Conservation (phyloP, 2,797 vertebrate genomes). For the Arvicola amphibius region DNA sequence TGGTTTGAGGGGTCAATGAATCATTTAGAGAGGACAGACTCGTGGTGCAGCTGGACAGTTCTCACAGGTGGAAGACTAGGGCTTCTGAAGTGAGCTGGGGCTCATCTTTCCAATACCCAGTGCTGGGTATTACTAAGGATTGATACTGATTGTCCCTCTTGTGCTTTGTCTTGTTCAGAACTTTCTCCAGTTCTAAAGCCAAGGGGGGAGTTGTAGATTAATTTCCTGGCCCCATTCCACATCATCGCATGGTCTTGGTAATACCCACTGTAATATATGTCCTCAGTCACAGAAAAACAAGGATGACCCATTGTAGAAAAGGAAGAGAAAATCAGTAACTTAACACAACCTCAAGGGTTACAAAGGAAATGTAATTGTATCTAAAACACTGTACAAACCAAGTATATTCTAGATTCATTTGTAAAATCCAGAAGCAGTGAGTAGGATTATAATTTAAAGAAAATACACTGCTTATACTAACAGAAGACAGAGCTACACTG, state of each 20-base stretch:
- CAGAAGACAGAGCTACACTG: neutral
- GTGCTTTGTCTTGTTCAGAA: neutral
- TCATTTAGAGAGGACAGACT: neutral
- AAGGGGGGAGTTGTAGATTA: neutral
- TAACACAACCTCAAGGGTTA: constrained; percentile 18
- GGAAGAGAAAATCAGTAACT: neutral
- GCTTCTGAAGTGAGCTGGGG: neutral
- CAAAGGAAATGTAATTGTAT: neutral
- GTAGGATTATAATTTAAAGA: constrained; percentile 18
- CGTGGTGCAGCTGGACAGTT: neutral
- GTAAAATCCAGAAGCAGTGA: neutral
- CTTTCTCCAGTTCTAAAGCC: neutral
- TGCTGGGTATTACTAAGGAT: neutral
- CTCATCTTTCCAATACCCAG: neutral
- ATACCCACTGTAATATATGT: neutral
- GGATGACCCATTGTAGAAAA: neutral
- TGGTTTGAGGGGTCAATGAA: neutral
- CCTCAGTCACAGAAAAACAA: neutral
- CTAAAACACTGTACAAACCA: constrained; percentile 39
- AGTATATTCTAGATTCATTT: neutral
- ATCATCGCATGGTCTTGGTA: neutral
- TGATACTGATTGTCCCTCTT: neutral
- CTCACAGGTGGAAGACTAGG: neutral
- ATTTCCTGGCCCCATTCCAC: neutral
- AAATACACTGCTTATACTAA: neutral